phyloP scores from a whole-genome alignment of 2,888 invertebrate species.

The Dicranocentrus wangi region DNA sequence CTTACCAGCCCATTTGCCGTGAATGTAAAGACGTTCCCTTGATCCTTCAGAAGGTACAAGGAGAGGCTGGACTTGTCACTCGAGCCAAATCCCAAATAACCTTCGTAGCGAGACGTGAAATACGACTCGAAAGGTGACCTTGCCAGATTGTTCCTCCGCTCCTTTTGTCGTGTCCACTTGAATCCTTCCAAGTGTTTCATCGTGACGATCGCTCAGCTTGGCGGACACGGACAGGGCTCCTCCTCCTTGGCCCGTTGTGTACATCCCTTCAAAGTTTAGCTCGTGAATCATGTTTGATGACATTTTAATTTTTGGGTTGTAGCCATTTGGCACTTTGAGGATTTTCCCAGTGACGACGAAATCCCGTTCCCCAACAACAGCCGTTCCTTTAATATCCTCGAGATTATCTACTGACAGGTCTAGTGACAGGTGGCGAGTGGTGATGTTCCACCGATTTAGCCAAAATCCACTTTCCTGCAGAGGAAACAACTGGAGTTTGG shows the following conservation, averaged over 20 bases:
- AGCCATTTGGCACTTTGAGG: conserved; percentile 5
- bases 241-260: background rate
- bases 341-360: conserved; percentile 46
- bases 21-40: conserved; percentile 31
- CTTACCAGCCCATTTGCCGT: conserved; percentile 31
- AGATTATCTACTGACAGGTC: conserved; percentile 37
- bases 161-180: background rate
- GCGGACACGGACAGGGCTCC: conserved; percentile 5
- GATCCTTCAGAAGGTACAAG: conserved; percentile 21
- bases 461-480: conserved; percentile 24
- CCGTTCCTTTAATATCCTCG: conserved; percentile 48
- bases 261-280: conserved; percentile 28
- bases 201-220: background rate
- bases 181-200: conserved; percentile 13
- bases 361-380: conserved; percentile 31
- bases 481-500: conserved; percentile 24
- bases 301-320: conserved; percentile 33
- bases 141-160: conserved; percentile 3
- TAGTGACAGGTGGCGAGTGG: background rate
- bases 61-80: background rate
- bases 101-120: conserved; percentile 18
- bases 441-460: conserved; percentile 12
- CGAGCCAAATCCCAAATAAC: conserved; percentile 1
- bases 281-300: conserved; percentile 40
- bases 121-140: background rate